Evolutionary conservation across 2,888 invertebrate species (phyloP).

Genomic region (Geophilus truncorum): DNA sequence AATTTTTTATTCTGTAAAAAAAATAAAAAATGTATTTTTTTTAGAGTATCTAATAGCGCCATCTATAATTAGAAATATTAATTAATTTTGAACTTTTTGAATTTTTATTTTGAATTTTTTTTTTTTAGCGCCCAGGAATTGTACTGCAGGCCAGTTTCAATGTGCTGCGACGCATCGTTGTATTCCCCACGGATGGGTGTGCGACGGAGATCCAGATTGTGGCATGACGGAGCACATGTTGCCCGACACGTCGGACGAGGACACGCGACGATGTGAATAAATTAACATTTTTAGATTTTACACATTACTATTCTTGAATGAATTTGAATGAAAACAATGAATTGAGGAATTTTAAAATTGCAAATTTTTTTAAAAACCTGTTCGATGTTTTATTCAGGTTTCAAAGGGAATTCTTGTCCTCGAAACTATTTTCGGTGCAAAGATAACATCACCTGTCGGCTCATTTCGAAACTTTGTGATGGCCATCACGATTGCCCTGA

Average conservation of each 20-base stretch:
- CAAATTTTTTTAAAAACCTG: no score
- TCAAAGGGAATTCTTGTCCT: conserved; percentile 59
- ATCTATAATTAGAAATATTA: neutral
- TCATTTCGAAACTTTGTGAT: conserved; percentile 63
- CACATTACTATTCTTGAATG: no score
- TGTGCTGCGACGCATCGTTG: conserved; percentile 66
- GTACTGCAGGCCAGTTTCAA: conserved; percentile 61
- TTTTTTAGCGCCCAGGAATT: conserved; percentile 53
- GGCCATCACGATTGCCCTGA: conserved; percentile 62
- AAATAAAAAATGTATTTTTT: neutral
- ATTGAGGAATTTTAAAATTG: neutral
- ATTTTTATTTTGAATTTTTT: no score
- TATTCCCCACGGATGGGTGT: conserved; percentile 68
- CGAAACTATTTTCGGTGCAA: conserved; percentile 65
- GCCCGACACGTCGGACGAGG: conserved; percentile 64
- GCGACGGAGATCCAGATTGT: conserved; percentile 72
- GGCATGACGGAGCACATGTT: conserved; percentile 55
- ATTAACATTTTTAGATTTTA: no score
- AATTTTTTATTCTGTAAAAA: neutral
- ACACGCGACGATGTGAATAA: conserved; percentile 58
- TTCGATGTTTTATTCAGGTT: conserved; percentile 49
- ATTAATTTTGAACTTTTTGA: neutral
- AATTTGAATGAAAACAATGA: neutral
- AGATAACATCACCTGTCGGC: conserved; percentile 58
- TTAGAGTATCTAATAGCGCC: neutral